phyloP scores from a whole-genome alignment of 2,797 vertebrate genomes.

The Ptychobarbus kaznakovi region DNA sequence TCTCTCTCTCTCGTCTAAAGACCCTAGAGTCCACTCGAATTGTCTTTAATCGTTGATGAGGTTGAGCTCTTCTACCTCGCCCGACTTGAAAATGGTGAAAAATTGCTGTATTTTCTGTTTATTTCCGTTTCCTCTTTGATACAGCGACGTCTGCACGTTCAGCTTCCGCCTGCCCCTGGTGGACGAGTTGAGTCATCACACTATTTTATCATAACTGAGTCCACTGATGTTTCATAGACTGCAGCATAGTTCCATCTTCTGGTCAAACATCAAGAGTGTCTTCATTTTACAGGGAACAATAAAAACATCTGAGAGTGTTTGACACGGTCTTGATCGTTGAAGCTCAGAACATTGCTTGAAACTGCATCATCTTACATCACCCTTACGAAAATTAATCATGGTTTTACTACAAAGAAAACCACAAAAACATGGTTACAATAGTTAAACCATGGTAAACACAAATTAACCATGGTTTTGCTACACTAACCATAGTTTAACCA shows the following conservation, averaged over 20 bases:
- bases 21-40: slow-evolving; percentile 59
- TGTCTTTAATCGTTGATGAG: slow-evolving; percentile 53
- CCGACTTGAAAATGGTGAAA: slow-evolving; percentile 38
- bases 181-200: not conserved
- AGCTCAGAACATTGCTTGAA: not conserved
- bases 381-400: no score
- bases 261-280: not conserved
- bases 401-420: no score
- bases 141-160: slow-evolving; percentile 7
- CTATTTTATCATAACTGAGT: not conserved
- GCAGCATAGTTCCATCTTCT: slow-evolving; percentile 19
- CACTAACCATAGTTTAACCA: not conserved
- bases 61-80: slow-evolving; percentile 62
- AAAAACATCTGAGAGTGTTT: no score
- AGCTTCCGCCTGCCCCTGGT: slow-evolving; percentile 30
- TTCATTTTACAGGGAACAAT: no score
- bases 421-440: not conserved
- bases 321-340: not conserved
- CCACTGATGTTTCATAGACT: not conserved
- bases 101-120: slow-evolving; percentile 59
- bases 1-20: not conserved
- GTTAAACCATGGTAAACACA: not conserved
- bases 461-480: not conserved
- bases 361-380: not conserved
- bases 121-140: slow-evolving; percentile 79